A percentile compares a stretch with the other conserved stretches of the same genome.
phyloP scores from a whole-genome alignment of 2,888 invertebrate genomes.

The Ormyrus thymus region DNA sequence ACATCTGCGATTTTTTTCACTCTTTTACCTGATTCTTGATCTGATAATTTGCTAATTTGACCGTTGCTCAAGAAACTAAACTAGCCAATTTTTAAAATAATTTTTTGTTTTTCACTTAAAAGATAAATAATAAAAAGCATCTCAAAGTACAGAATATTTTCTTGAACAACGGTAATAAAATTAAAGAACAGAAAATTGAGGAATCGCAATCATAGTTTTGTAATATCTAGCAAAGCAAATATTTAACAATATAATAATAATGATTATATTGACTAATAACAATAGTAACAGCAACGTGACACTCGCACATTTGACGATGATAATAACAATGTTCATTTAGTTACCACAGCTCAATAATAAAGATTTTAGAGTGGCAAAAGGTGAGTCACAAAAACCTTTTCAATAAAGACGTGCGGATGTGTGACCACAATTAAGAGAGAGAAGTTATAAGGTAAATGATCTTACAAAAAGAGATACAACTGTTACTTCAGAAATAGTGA shows the following conservation, averaged over 20 bases:
- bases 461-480: constrained; percentile 46
- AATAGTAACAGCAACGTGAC: constrained; percentile 60
- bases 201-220: constrained; percentile 40
- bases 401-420: constrained; percentile 48
- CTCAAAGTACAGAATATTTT: constrained; percentile 22
- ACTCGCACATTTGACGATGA: constrained; percentile 58
- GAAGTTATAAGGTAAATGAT: constrained; percentile 44
- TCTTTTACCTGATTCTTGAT: constrained; percentile 41
- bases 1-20: constrained; percentile 49
- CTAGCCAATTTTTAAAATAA: constrained; percentile 41
- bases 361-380: constrained; percentile 43
- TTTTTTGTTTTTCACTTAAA: constrained; percentile 26
- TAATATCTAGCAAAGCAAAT: constrained; percentile 53
- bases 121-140: constrained; percentile 22
- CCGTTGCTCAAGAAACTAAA: constrained; percentile 37
- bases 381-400: constrained; percentile 53
- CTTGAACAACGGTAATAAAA: constrained; percentile 39
- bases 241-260: constrained; percentile 48
- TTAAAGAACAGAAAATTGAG: constrained; percentile 38
- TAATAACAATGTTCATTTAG: constrained; percentile 56
- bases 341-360: constrained; percentile 45
- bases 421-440: constrained; percentile 52
- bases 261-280: constrained; percentile 58
- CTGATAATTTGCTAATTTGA: constrained; percentile 22
- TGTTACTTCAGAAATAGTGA: constrained; percentile 50